These are phyloP conservation scores for Cheilosia soror DNA, from an alignment of 2,888 invertebrate genomes.

Conservation along the genomic window DNA sequence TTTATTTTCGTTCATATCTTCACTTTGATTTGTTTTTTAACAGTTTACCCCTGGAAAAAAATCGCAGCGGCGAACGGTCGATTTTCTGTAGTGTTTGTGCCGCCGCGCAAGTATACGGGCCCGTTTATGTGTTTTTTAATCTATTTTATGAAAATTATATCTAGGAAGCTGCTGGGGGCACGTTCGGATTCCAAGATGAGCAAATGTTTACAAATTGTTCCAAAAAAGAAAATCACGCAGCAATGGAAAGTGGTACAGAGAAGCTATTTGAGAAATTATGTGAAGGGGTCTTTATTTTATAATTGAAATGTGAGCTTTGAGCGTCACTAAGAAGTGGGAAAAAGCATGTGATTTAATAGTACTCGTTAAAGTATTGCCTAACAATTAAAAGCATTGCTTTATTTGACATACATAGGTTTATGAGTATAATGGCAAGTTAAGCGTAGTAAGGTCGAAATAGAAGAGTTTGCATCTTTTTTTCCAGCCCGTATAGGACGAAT, in stretches of 20 bases:
- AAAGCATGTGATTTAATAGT: too few relatives aligned
- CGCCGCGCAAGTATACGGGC: constrained; percentile 9
- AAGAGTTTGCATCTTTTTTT: too few relatives aligned
- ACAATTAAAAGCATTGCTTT: too few relatives aligned
- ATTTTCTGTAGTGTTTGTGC: constrained; percentile 20
- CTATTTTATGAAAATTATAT: not conserved
- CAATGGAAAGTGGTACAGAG: not conserved
- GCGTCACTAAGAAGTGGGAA: too few relatives aligned
- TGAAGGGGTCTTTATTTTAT: not conserved
- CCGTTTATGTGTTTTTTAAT: constrained; percentile 30
- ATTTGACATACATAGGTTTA: too few relatives aligned
- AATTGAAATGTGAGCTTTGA: not conserved
- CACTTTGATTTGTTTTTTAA: constrained; percentile 24
- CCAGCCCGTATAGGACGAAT: too few relatives aligned
- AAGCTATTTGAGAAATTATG: not conserved
- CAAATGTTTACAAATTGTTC: constrained; percentile 20
- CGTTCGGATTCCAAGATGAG: constrained; percentile 27
- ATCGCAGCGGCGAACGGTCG: constrained; percentile 19
- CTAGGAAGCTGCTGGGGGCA: constrained; percentile 2
- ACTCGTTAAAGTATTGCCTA: too few relatives aligned
- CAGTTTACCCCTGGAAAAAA: constrained; percentile 26
- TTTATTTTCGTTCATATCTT: constrained; percentile 8
- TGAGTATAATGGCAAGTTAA: too few relatives aligned
- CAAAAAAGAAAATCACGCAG: constrained; percentile 6
- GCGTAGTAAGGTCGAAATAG: too few relatives aligned